Conservation (phyloP, 1,140 invertebrate species). For the Homarus americanus region DNA sequence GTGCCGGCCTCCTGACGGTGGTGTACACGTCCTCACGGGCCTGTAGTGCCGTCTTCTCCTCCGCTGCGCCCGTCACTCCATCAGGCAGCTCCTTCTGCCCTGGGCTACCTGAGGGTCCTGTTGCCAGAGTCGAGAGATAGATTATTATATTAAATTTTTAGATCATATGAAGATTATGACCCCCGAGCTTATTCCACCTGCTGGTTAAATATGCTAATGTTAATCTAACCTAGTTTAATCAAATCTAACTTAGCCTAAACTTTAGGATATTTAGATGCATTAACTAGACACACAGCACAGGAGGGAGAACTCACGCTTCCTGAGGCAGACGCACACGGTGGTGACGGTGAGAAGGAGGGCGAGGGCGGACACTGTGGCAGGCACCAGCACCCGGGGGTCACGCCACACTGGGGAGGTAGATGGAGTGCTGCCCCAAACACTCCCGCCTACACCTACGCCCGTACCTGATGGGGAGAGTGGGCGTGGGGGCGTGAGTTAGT, state of each 20-base stretch:
- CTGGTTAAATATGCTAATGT: too few relatives aligned
- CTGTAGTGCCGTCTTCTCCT: slow-evolving; percentile 57
- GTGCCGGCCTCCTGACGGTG: slow-evolving; percentile 46
- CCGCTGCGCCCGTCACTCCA: neutral
- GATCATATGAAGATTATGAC: too few relatives aligned
- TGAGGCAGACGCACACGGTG: slow-evolving; percentile 62
- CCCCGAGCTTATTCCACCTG: too few relatives aligned
- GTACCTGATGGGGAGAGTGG: slow-evolving; percentile 10
- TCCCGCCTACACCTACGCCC: slow-evolving; percentile 18
- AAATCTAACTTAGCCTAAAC: too few relatives aligned
- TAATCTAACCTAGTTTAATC: too few relatives aligned
- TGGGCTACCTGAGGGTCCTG: slow-evolving; percentile 49
- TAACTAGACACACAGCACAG: too few relatives aligned
- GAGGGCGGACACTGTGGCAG: slow-evolving; percentile 53
- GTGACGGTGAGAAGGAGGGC: slow-evolving; percentile 58
- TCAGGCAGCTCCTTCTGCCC: slow-evolving; percentile 40
- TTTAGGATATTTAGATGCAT: too few relatives aligned
- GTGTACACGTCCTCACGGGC: slow-evolving; percentile 51
- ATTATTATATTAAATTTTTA: too few relatives aligned
- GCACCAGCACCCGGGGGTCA: slow-evolving; percentile 60
- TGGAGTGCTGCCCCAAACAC: slow-evolving; percentile 41
- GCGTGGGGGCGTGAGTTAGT: neutral
- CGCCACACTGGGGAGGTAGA: slow-evolving; percentile 56
- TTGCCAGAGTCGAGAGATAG: neutral
- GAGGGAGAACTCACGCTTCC: slow-evolving; percentile 37